A percentile compares a stretch with the other conserved stretches of the same genome.
These are phyloP conservation scores for Lepidonotus clava DNA, from an alignment of 2,888 invertebrate species.

Conservation along the genomic window DNA sequence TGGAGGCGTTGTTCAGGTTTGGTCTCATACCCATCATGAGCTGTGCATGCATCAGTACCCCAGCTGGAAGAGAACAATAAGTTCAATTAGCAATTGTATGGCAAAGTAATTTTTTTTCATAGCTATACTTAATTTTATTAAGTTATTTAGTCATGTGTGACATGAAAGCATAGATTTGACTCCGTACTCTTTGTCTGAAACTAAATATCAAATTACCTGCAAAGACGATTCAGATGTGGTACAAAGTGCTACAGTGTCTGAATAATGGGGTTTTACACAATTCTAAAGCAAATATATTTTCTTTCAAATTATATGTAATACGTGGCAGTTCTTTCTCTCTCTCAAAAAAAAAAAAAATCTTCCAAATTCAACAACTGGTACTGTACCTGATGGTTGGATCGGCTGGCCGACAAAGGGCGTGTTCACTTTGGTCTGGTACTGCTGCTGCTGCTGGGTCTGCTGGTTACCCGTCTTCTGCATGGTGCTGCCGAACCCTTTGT, in stretches of 20 bases:
- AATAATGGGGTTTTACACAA: no score
- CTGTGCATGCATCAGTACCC: constrained; percentile 69
- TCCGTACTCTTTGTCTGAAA: no score
- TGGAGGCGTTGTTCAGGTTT: constrained; percentile 26
- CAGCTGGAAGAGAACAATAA: background rate
- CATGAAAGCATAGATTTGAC: no score
- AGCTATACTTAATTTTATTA: no score
- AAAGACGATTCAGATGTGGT: no score
- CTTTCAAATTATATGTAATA: background rate
- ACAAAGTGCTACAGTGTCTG: no score
- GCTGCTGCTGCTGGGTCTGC: constrained; percentile 48
- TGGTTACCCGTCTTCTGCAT: background rate
- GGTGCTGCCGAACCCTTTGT: constrained; percentile 22
- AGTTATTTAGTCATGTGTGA: no score
- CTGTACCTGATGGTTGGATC: constrained; percentile 55
- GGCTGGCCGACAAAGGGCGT: constrained; percentile 56
- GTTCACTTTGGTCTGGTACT: constrained; percentile 54
- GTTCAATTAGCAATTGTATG: no score
- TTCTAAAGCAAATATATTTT: no score
- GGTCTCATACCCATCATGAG: constrained; percentile 71
- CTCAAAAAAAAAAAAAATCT: no score
- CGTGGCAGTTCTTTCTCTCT: background rate
- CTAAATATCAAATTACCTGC: no score
- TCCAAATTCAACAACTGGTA: no score
- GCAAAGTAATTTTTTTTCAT: background rate